A percentile compares a stretch with the other conserved stretches of the same genome.
Conservation (phyloP, 2,797 vertebrate genomes). For the Enteromius radiatus region DNA sequence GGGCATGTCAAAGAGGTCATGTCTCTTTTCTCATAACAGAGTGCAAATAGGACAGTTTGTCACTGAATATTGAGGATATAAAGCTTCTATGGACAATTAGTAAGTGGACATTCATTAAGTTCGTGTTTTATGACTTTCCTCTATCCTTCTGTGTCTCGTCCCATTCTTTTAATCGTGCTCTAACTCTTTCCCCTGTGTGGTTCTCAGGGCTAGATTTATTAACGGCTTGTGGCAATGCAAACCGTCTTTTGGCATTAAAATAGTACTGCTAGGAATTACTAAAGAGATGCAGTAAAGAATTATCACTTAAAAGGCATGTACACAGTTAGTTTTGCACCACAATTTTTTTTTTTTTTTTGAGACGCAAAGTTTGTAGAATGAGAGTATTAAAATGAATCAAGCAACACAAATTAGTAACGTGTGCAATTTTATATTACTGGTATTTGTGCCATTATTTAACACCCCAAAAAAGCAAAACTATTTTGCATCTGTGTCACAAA, state of each 20-base stretch:
- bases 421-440: background rate
- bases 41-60: slow-evolving; percentile 33
- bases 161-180: slow-evolving; percentile 11
- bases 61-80: slow-evolving; percentile 37
- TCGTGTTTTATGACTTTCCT: slow-evolving; percentile 41
- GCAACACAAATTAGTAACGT: background rate
- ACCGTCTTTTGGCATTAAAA: background rate
- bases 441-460: background rate
- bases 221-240: background rate
- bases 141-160: slow-evolving; percentile 37
- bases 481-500: background rate
- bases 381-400: background rate
- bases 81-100: slow-evolving; percentile 37
- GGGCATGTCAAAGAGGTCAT: slow-evolving; percentile 9
- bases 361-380: background rate
- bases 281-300: background rate
- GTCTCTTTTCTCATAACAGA: slow-evolving; percentile 29
- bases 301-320: background rate
- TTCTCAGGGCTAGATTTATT: background rate
- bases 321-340: background rate
- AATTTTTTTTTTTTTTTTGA: background rate
- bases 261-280: background rate
- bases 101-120: slow-evolving; percentile 41
- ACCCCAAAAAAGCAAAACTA: background rate
- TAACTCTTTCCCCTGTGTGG: background rate